Percentiles rank a stretch among this genome's conserved stretches.
These are phyloP conservation scores for Nestor notabilis DNA, from an alignment of 2,113 vertebrate species.

Conservation along the genomic window DNA sequence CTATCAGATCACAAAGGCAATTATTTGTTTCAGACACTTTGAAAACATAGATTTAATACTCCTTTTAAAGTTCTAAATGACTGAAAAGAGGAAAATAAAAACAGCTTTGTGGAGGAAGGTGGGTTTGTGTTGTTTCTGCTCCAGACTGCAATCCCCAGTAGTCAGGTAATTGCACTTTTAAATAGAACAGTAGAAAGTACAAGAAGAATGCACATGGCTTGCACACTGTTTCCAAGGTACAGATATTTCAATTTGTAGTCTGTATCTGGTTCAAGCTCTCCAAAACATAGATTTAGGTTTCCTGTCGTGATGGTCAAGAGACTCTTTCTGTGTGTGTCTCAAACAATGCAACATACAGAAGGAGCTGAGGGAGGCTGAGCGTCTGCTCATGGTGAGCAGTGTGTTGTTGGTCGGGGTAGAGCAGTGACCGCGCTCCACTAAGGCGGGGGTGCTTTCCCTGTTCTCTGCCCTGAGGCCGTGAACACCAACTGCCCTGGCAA, in stretches of 20 bases:
- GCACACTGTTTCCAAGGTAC: background rate
- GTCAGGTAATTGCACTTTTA: background rate
- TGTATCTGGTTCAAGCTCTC: background rate
- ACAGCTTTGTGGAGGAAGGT: background rate
- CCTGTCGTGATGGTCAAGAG: background rate
- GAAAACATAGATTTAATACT: background rate
- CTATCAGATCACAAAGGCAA: background rate
- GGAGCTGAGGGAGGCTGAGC: background rate
- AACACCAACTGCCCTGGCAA: background rate
- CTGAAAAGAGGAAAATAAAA: background rate
- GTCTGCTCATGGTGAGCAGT: background rate
- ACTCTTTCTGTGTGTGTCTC: background rate
- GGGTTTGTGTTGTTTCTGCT: background rate
- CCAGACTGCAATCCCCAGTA: background rate
- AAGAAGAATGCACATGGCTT: background rate
- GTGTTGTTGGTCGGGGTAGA: background rate
- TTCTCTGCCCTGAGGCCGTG: background rate
- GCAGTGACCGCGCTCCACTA: background rate
- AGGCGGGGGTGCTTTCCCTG: background rate
- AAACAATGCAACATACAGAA: background rate
- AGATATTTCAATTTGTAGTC: background rate
- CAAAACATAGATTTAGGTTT: background rate
- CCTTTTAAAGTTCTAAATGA: background rate
- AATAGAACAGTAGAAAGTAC: background rate
- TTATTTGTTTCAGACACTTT: background rate